phyloP scores from a whole-genome alignment of 2,888 invertebrate genomes.

The Zaprionus bogoriensis region DNA sequence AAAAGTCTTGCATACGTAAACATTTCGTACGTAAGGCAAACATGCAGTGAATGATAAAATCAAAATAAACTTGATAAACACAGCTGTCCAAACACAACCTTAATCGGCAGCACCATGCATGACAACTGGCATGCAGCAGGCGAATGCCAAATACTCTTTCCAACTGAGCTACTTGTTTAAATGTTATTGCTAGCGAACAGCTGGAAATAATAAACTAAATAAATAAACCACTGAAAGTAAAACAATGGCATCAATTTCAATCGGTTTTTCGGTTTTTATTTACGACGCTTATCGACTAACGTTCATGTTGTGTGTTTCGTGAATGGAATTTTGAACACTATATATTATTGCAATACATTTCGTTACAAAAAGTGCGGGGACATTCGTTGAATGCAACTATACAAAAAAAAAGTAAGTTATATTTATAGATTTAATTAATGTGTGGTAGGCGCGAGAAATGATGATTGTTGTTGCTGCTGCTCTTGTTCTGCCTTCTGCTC shows the following conservation, averaged over 20 bases:
- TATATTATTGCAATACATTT: constrained; percentile 46
- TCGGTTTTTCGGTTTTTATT: constrained; percentile 22
- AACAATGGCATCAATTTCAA: constrained; percentile 1
- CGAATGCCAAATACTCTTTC: too few species aligned
- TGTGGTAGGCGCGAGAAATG: constrained; percentile 45
- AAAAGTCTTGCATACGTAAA: too few species aligned
- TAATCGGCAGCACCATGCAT: too few species aligned
- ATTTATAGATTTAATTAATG: constrained; percentile 28
- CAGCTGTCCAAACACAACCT: too few species aligned
- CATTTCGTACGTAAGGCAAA: too few species aligned
- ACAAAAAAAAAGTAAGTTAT: constrained; percentile 33
- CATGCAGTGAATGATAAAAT: too few species aligned
- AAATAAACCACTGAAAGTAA: background rate
- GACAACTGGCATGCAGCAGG: too few species aligned
- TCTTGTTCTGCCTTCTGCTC: constrained; percentile 10
- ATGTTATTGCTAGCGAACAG: too few species aligned
- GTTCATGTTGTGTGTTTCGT: constrained; percentile 48
- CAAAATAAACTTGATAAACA: too few species aligned
- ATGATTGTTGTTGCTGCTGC: constrained; percentile 46
- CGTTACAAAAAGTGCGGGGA: constrained; percentile 36
- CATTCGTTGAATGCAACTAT: constrained; percentile 69
- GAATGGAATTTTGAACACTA: constrained; percentile 64
- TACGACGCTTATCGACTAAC: constrained; percentile 59
- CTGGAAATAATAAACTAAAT: background rate
- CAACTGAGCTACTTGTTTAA: too few species aligned